Base-by-base conservation (phyloP, 2,113 vertebrate species). In the Petaurus breviceps region DNA sequence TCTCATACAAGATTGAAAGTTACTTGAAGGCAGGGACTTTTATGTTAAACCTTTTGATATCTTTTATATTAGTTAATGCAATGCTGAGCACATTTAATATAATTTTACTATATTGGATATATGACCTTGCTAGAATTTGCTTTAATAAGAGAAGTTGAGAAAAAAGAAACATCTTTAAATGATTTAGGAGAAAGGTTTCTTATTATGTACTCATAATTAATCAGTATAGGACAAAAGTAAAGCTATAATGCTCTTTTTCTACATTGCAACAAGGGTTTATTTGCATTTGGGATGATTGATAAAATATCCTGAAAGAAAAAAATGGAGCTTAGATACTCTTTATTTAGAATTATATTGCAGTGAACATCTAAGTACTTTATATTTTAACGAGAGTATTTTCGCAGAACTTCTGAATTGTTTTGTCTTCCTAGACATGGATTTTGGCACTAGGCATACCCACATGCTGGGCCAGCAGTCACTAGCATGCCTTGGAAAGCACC, bases 131-230 rank as follows among this genome's bases (percentile, higher is more conserved):
- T 7, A 93, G 47, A 68, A 0, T 51, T 37, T 5, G 0, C 0
- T 84, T 93, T 93, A 77, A 14, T 50, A 54, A 96, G 49, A 49
- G 26, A 53, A 53, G 1, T 50, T 91, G 9, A 14, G n/a, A 90
- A 9, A 90, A 90, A 2, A 0, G 1, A n/a, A 55, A 91, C 19
- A 50, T 51, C 50, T 61, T 91, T 77, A 90, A 91, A 94, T 16
- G 26, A 12, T 51, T 96, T 90, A 94, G 25, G 47, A 25, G 28
- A 47, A 50, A 24, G 24, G 3, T 19, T 28, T 90, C 28, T 90
- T 50, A 95, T 95, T 90, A 92, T 93, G 92, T 94, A 91, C 93
- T 94, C 31, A 50, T 92, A 92, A 92, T 96, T 94, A 52, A n/a
- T 49, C 77, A 2, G 7, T 53, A 50, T 47, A 8, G 68, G 37